Base-by-base conservation (phyloP, 53 echinoderm and acorn worm species). In the Paelopatides confundens region DNA sequence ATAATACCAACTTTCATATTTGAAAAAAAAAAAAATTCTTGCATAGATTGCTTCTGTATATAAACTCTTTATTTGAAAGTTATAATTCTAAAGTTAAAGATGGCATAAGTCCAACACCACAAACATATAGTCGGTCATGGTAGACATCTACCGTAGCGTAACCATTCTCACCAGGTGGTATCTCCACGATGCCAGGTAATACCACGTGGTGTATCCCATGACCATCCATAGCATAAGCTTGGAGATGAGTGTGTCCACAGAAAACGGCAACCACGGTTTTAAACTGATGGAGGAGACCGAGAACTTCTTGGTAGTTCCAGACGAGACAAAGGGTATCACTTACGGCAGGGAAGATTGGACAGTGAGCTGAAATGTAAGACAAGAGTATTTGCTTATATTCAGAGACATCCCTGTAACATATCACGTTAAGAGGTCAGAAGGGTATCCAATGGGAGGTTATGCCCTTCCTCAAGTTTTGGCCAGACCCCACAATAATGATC, bases 281-380 rank as follows among this genome's bases (percentile, higher is more conserved):
- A 54, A 68, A 92, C 52, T 87, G 27, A 11, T 87, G 92, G 0
- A 97, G 32, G 48, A 92, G 31, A 7, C 86, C 49, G 4, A 95
- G 87, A 13, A 91, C 92, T 26, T 95, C 92, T 24, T 88, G 43
- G 84, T 95, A 92, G 88, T 97, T 92, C 97, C 97, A 97, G 0
- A 81, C 36, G 0, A 97, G 95, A 58, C 93, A 93, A 15, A 79
- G 52, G 11, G 66, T 28, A 4, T 53, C 21, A 3, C 32, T 35
- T 17, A 32, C 63, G 2, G 65, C 28, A 1, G 88, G 92, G 50
- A 66, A 54, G 78, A 97, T 50, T 12, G 97, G 95, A 23, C 87
- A 71, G 63, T 97, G 97, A 29, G 88, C 97, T 97, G 91, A 5
- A 91, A 87, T 78, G 48, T 29, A 35, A 54, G 46, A 43, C 3